Evolutionary conservation across 2,888 invertebrate genomes (phyloP), one percentile per base, ranked within the genome.

Genomic region (Drosophila cognata): DNA sequence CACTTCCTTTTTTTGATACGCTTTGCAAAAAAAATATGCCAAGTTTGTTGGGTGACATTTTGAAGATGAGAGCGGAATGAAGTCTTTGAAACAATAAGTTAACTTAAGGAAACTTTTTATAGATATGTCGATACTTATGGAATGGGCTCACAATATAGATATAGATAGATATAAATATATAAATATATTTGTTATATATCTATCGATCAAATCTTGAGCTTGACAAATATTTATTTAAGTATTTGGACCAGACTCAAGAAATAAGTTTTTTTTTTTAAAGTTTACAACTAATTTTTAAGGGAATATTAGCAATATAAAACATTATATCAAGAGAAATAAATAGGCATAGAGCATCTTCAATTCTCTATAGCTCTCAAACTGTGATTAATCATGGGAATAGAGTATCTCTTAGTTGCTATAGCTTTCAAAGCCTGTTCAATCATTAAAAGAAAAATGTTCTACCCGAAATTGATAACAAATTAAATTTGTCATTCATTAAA

Each of bases 1-100:
- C 85, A 85, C 83, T 85, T 83, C 82, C 84, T 85, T 79, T 69
- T 68, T 81, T 82, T 7, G n/a, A 51, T 68, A 57, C 66, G 35
- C 68, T 68, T 18, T 25, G n/a, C 21, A 6, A 11, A 36, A n/a
- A n/a, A 51, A 35, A n/a, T 18, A 35, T 35, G 16, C 18, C 1
- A 46, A 25, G 7, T 46, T 46, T 46, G 8, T 4, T 4, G 2
- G 4, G 16, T 28, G 0, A 28, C 18, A 28, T 25, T 36, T 11
- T 36, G 25, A 11, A 6, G 5, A 25, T 53, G 25, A 4, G 36
- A 11, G 16, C 10, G 33, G 33, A 10, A 33, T 10, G 10, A 33
- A 33, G 33, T 33, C 33, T 33, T 33, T 10, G 0, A 33, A 33
- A 31, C 10, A 31, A 31, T 10, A 31, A 31, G 33, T 10, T 33